These are phyloP conservation scores for Oasisia sp. DNA, from an alignment of 2,888 invertebrate species.

Conservation along the genomic window DNA sequence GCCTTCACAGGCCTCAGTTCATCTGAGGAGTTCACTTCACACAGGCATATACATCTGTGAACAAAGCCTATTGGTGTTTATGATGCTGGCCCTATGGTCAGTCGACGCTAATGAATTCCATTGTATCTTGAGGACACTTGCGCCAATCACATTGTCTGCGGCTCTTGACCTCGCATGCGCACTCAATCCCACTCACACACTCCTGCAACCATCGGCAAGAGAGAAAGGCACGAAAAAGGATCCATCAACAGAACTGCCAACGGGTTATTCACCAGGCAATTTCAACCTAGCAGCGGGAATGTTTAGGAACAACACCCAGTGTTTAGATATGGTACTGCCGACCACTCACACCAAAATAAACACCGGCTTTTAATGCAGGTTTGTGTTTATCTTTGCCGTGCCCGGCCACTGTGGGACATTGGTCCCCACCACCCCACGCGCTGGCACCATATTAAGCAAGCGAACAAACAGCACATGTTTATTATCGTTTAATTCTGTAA, in stretches of 20 bases:
- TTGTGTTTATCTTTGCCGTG: neutral
- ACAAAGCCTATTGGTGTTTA: neutral
- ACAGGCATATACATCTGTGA: neutral
- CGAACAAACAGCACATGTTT: neutral
- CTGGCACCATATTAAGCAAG: neutral
- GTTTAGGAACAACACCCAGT: slow-evolving; percentile 17
- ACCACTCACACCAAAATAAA: slow-evolving; percentile 12
- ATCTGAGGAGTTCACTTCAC: neutral
- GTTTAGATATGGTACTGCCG: slow-evolving; percentile 13
- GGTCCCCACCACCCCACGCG: neutral
- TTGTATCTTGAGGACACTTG: neutral
- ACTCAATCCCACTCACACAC: neutral
- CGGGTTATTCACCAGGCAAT: neutral
- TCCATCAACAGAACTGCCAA: neutral
- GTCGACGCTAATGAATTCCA: neutral
- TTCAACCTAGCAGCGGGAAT: slow-evolving; percentile 1
- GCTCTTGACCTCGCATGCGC: neutral
- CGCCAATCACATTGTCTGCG: neutral
- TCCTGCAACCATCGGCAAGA: neutral
- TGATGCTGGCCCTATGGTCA: neutral
- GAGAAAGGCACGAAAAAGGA: neutral
- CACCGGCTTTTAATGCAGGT: neutral
- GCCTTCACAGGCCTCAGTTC: neutral
- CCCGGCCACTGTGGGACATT: neutral
- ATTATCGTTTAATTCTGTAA: neutral